phyloP scores from a whole-genome alignment of 2,113 vertebrate genomes.

The Canis aureus region DNA sequence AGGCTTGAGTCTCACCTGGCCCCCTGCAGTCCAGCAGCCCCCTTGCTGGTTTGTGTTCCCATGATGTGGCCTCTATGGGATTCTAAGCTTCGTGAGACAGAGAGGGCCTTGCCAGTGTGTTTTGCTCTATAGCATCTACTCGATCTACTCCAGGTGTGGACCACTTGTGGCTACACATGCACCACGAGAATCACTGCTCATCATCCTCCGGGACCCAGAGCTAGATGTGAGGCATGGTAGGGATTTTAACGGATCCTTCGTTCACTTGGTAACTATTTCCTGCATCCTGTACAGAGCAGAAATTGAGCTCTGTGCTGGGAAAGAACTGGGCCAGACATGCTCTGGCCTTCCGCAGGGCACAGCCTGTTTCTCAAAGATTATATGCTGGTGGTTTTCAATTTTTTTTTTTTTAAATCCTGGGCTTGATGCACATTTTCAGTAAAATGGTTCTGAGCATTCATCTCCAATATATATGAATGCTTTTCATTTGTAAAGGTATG shows the following conservation, averaged over 20 bases:
- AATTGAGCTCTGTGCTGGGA: background rate
- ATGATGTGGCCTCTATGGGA: background rate
- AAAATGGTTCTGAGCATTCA: background rate
- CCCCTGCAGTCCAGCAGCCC: background rate
- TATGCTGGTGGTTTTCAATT: accelerated
- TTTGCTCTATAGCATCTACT: accelerated
- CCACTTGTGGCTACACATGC: background rate
- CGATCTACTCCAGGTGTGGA: background rate
- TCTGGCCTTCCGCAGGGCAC: background rate
- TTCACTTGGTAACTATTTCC: background rate
- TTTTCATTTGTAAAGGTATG: background rate
- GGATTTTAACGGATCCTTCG: accelerated
- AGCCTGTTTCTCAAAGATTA: background rate
- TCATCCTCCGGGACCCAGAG: background rate
- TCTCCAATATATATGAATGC: accelerated
- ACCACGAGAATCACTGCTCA: accelerated
- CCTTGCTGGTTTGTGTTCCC: background rate
- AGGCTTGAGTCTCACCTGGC: background rate
- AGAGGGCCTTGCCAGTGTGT: background rate
- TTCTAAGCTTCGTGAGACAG: background rate
- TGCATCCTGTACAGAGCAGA: background rate
- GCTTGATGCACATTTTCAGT: too few relatives aligned
- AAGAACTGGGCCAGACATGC: accelerated
- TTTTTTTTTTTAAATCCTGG: background rate
- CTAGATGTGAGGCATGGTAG: accelerated